Conservation (phyloP, 2,113 vertebrate genomes). For the Cyprinus carpio region DNA sequence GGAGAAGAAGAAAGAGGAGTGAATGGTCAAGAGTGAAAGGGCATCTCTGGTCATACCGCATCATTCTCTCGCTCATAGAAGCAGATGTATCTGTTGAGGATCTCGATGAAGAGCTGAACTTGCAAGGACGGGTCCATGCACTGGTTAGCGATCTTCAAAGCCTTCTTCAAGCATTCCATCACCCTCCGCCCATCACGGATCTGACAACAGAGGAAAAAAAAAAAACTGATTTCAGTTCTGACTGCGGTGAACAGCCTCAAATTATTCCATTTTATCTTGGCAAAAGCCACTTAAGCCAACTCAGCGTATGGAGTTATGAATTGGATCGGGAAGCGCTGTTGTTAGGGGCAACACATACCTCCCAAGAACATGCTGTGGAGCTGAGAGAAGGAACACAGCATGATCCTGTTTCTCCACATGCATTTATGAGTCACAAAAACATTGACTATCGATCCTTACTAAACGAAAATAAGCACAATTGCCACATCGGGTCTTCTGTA, state of each 20-base stretch:
- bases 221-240: background rate
- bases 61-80: slow-evolving; percentile 99
- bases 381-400: background rate
- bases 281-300: background rate
- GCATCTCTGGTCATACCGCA: slow-evolving; percentile 76
- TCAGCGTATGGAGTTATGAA: background rate
- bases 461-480: slow-evolving; percentile 9
- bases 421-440: background rate
- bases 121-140: slow-evolving; percentile 98
- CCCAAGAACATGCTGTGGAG: slow-evolving; percentile 7
- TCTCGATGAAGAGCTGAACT: slow-evolving; percentile 98
- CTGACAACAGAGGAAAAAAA: slow-evolving; percentile 65
- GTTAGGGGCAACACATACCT: slow-evolving; percentile 47
- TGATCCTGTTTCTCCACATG: background rate
- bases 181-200: slow-evolving; percentile 96
- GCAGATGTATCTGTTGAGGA: slow-evolving; percentile 98
- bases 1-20: background rate
- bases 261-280: background rate
- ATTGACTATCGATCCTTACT: background rate
- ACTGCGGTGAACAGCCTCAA: background rate
- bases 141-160: slow-evolving; percentile 98
- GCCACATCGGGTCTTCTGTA: background rate
- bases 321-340: slow-evolving; percentile 28
- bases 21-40: background rate
- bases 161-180: slow-evolving; percentile 99